Percentiles rank a stretch among this genome's conserved stretches.
Evolutionary conservation across 2,113 vertebrate species (phyloP).

Genomic region (Uria lomvia): DNA sequence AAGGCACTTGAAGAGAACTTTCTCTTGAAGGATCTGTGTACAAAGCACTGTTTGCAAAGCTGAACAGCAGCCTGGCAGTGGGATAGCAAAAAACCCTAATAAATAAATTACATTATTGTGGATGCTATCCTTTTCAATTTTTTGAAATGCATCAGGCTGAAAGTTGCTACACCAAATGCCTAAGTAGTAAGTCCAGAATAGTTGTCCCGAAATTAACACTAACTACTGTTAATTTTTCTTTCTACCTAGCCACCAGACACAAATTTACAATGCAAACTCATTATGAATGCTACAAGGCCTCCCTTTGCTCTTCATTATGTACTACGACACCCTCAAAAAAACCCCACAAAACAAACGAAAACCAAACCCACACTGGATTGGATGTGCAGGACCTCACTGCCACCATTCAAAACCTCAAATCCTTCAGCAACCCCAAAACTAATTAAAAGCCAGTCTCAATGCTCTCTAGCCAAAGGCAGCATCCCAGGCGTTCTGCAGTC

Average conservation of each 20-base stretch:
- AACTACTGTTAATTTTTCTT: background rate
- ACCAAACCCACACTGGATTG: background rate
- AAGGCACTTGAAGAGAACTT: background rate
- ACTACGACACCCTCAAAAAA: background rate
- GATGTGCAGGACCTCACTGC: background rate
- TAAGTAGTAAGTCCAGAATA: background rate
- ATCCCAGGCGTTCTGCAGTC: fast-evolving
- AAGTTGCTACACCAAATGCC: background rate
- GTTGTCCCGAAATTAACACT: background rate
- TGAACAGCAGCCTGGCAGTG: background rate
- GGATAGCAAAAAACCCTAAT: background rate
- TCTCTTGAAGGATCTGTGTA: background rate
- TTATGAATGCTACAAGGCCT: background rate
- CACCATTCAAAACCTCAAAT: background rate
- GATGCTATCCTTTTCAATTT: background rate
- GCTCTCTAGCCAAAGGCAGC: background rate
- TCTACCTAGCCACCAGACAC: background rate
- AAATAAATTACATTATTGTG: background rate
- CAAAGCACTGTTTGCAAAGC: background rate
- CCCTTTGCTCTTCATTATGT: background rate
- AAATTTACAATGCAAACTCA: background rate
- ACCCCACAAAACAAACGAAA: background rate
- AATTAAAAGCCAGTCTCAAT: background rate
- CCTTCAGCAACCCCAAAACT: background rate
- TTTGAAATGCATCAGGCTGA: background rate